Percentiles rank a stretch among this genome's conserved stretches.
phyloP scores from a whole-genome alignment of 1,140 invertebrate genomes.

The Xylocopa sonorina region DNA sequence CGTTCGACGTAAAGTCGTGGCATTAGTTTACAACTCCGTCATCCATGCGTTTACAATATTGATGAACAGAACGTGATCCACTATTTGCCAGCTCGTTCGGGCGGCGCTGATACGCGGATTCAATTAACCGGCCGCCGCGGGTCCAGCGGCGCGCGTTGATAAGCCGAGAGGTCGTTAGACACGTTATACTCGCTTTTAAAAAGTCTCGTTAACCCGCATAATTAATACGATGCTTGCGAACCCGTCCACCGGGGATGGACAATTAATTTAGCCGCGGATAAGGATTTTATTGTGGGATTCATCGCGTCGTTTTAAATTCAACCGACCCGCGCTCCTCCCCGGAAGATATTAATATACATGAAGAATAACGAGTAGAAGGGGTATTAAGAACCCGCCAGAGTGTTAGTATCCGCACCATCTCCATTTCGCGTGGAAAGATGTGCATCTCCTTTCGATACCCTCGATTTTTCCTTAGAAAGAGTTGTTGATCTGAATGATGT shows the following conservation, averaged over 20 bases:
- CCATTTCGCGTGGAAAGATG: background rate
- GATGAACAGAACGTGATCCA: background rate
- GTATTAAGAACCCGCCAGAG: too few species aligned
- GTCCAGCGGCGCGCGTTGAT: conserved; percentile 47
- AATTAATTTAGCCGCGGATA: conserved; percentile 61
- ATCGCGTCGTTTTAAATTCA: conserved; percentile 50
- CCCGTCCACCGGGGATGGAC: conserved; percentile 43
- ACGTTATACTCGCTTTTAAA: conserved; percentile 53
- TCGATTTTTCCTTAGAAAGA: too few species aligned
- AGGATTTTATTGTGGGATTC: conserved; percentile 54
- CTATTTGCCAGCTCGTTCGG: conserved; percentile 52
- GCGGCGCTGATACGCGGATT: conserved; percentile 44
- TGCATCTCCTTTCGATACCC: too few species aligned
- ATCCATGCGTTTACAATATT: too few species aligned
- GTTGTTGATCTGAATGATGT: too few species aligned
- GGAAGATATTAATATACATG: conserved; percentile 1
- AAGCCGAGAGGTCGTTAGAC: conserved; percentile 61
- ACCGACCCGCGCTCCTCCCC: conserved; percentile 6
- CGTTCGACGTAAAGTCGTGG: too few species aligned
- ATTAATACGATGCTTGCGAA: conserved; percentile 50
- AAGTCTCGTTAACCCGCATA: conserved; percentile 61
- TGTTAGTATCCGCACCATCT: too few species aligned
- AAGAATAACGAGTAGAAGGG: background rate
- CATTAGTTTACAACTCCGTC: too few species aligned
- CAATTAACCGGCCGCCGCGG: conserved; percentile 51